Evolutionary conservation across 1,140 invertebrate species (phyloP).

Genomic region (Leptopilina clavipes): DNA sequence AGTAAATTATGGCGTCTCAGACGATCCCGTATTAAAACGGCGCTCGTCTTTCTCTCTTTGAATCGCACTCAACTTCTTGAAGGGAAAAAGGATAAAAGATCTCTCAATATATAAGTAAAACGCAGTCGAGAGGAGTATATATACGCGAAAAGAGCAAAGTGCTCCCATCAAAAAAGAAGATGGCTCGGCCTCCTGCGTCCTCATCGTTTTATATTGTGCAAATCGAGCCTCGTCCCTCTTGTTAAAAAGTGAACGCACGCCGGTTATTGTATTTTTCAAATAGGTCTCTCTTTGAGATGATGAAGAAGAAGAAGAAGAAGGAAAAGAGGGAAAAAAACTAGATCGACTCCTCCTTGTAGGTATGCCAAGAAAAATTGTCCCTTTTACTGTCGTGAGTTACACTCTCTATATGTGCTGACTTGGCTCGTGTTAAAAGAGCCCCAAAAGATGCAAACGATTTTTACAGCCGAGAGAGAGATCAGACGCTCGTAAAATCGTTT

Average conservation of each 20-base stretch:
- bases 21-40: constrained; percentile 56
- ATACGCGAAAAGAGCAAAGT: constrained; percentile 37
- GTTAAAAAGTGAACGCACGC: constrained; percentile 33
- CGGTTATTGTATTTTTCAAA: constrained; percentile 46
- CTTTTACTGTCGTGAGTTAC: constrained; percentile 3
- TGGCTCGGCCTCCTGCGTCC: constrained; percentile 7
- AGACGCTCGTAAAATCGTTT: constrained; percentile 39
- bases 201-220: constrained; percentile 41
- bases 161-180: constrained; percentile 40
- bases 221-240: constrained; percentile 43
- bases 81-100: background rate
- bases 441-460: constrained; percentile 35
- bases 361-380: background rate
- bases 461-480: constrained; percentile 1
- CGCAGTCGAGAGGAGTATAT: background rate
- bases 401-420: background rate
- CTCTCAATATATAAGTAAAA: constrained; percentile 13
- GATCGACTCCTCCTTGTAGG: background rate
- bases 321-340: background rate
- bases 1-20: constrained; percentile 58
- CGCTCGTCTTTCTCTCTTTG: constrained; percentile 40
- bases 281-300: no score
- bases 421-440: constrained; percentile 1
- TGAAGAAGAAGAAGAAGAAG: no score
- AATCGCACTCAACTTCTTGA: constrained; percentile 18